Conservation (phyloP, 2,888 invertebrate genomes). For the Sinelater perroti region DNA sequence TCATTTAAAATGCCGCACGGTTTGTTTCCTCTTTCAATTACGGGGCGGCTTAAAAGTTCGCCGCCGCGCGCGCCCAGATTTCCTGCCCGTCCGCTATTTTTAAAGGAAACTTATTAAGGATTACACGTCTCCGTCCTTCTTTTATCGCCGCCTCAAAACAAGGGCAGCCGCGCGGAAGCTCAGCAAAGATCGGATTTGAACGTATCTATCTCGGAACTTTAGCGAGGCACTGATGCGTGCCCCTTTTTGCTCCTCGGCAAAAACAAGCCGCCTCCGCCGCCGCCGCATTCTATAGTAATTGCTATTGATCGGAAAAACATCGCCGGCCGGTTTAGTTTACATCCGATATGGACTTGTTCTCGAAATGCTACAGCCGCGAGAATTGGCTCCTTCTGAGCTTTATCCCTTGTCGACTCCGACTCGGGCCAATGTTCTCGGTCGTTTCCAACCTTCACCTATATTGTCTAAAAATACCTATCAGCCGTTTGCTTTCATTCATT, state of each 20-base stretch:
- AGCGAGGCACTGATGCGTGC: slow-evolving; percentile 12
- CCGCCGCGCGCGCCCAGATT: slow-evolving; percentile 18
- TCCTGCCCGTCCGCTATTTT: slow-evolving; percentile 22
- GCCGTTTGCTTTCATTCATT: no score
- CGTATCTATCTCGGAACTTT: slow-evolving; percentile 16
- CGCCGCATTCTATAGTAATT: slow-evolving; percentile 12
- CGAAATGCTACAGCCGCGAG: no score
- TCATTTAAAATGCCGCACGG: slow-evolving; percentile 56
- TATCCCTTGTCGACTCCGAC: no score
- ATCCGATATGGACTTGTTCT: slow-evolving; percentile 8
- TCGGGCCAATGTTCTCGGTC: no score
- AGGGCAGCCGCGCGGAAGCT: slow-evolving; percentile 27
- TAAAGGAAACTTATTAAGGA: slow-evolving; percentile 36
- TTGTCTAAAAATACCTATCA: no score
- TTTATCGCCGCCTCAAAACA: slow-evolving; percentile 31
- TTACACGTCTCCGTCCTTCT: slow-evolving; percentile 29
- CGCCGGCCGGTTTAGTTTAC: slow-evolving; percentile 5
- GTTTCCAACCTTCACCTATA: no score
- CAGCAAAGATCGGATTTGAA: slow-evolving; percentile 24
- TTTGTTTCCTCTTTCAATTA: slow-evolving; percentile 53
- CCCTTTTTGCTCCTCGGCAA: slow-evolving; percentile 1
- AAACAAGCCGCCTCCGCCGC: slow-evolving; percentile 5
- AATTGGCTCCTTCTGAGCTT: no score
- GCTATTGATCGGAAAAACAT: slow-evolving; percentile 13
- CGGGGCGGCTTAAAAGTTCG: slow-evolving; percentile 31